A percentile compares a stretch with the other conserved stretches of the same genome.
Evolutionary conservation across 2,797 vertebrate genomes (phyloP).

Genomic region (Hydrophis major): DNA sequence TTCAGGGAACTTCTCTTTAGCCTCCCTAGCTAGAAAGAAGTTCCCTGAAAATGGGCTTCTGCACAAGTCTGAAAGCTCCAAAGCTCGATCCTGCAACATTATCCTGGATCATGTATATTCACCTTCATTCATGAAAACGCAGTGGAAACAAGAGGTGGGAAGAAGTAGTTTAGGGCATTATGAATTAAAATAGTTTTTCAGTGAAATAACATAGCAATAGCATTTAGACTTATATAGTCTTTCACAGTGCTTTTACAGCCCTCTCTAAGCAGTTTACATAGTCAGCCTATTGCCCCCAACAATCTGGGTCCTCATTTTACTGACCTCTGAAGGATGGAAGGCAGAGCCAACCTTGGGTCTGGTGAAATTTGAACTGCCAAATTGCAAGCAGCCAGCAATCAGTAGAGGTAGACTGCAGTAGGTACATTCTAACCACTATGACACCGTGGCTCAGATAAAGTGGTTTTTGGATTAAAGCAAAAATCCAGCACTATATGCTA

Average conservation of each 20-base stretch:
- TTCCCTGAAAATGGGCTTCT: background rate
- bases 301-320: no score
- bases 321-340: no score
- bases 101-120: background rate
- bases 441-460: background rate
- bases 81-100: background rate
- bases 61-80: background rate
- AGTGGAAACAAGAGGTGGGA: slow-evolving; percentile 38
- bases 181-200: background rate
- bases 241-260: no score
- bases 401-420: no score
- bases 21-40: background rate
- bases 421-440: no score
- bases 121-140: slow-evolving; percentile 26
- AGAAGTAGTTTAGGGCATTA: background rate
- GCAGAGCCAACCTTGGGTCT: no score
- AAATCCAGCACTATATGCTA: background rate
- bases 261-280: no score
- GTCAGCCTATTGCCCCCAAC: no score
- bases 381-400: no score
- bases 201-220: background rate
- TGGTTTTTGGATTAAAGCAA: background rate
- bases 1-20: background rate
- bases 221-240: no score
- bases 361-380: no score